Percentiles rank a stretch among this genome's conserved stretches.
phyloP scores from a whole-genome alignment of 2,888 invertebrate genomes.

The Eupithecia dodoneata region DNA sequence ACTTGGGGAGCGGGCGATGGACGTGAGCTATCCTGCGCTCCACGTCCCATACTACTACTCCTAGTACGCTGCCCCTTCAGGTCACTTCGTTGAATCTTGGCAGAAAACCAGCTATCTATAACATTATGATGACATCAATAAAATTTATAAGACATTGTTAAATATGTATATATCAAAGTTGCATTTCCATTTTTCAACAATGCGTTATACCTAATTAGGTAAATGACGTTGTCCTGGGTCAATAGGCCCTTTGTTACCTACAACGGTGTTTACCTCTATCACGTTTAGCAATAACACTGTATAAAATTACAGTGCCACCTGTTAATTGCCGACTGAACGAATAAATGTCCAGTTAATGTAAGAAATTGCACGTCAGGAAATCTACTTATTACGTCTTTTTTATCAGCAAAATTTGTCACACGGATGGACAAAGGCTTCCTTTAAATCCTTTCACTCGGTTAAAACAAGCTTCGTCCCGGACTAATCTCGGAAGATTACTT shows the following conservation, averaged over 20 bases:
- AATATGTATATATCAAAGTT: background rate
- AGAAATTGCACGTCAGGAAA: background rate
- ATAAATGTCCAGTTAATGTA: background rate
- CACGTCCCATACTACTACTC: background rate
- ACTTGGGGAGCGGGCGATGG: too few species aligned
- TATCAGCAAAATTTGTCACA: too few species aligned
- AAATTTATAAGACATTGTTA: background rate
- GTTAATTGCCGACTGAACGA: background rate
- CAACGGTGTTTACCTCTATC: background rate
- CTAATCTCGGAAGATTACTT: background rate
- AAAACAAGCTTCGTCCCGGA: background rate
- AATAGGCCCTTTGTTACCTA: slow-evolving; percentile 17
- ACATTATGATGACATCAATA: background rate
- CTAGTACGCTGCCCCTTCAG: background rate
- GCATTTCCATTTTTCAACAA: background rate
- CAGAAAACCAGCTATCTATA: background rate
- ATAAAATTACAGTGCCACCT: background rate
- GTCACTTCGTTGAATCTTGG: background rate
- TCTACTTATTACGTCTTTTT: background rate
- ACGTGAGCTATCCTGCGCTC: too few species aligned
- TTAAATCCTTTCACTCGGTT: background rate
- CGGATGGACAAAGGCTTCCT: background rate
- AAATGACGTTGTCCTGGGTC: slow-evolving; percentile 21
- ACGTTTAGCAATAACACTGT: background rate
- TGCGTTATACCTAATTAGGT: background rate